phyloP scores from a whole-genome alignment of 2,797 vertebrate species.

The Sparus aurata region DNA sequence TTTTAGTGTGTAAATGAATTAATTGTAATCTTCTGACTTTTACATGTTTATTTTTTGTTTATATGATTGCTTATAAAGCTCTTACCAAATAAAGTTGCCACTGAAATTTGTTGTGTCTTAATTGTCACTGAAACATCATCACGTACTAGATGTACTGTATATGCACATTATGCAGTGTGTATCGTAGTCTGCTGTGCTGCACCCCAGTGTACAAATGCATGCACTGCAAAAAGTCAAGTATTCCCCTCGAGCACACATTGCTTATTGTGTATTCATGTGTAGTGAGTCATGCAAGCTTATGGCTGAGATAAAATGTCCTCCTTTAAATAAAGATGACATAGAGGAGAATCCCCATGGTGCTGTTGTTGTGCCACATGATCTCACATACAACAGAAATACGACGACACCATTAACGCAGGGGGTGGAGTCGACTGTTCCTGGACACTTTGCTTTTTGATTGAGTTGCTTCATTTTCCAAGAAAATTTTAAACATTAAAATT shows the following conservation, averaged over 20 bases:
- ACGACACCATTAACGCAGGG: background rate
- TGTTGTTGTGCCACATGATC: slow-evolving; percentile 19
- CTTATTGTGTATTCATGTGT: slow-evolving; percentile 41
- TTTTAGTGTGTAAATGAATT: background rate
- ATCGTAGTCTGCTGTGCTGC: slow-evolving; percentile 25
- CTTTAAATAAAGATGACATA: slow-evolving; percentile 49
- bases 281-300: slow-evolving; percentile 30
- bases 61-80: background rate
- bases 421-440: background rate
- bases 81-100: slow-evolving; percentile 28
- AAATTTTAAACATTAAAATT: background rate
- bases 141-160: background rate
- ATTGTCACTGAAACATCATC: background rate
- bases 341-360: slow-evolving; percentile 12
- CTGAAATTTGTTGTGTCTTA: background rate
- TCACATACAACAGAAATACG: background rate
- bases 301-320: slow-evolving; percentile 1
- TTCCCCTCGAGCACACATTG: background rate
- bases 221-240: slow-evolving; percentile 5
- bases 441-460: background rate
- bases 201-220: slow-evolving; percentile 44
- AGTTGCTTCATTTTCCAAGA: background rate
- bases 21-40: background rate
- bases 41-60: background rate
- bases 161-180: background rate